Evolutionary conservation across 2,113 vertebrate species (phyloP).

Genomic region (Pluvianellus socialis): DNA sequence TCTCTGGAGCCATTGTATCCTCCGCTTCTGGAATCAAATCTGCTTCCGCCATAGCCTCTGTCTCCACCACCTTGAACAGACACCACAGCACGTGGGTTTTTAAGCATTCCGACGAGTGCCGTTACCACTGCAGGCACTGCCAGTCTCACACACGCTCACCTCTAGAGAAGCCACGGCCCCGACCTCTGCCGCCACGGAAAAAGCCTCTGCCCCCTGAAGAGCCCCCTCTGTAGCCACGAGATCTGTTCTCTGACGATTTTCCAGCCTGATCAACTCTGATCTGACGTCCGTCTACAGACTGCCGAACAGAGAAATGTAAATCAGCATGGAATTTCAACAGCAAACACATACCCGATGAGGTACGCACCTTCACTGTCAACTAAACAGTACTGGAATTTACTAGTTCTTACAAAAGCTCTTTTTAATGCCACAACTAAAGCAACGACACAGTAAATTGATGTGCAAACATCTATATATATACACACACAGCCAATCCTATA

Average conservation of each 20-base stretch:
- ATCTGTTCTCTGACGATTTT: slow-evolving; percentile 83
- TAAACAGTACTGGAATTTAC: rapidly evolving
- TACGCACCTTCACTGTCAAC: rapidly evolving
- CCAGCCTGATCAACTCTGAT: slow-evolving; percentile 97
- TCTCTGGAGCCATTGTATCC: slow-evolving; percentile 81
- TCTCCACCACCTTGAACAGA: slow-evolving; percentile 72
- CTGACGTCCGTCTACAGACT: slow-evolving; percentile 91
- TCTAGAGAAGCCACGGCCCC: slow-evolving; percentile 83
- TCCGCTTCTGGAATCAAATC: slow-evolving; percentile 82
- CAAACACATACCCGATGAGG: rapidly evolving
- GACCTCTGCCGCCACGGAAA: slow-evolving; percentile 83
- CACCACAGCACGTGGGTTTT: rapidly evolving
- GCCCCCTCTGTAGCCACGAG: slow-evolving; percentile 81
- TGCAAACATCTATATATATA: too few species aligned
- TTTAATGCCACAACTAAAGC: not conserved
- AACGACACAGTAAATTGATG: rapidly evolving
- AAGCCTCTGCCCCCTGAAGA: slow-evolving; percentile 80
- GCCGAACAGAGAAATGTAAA: not conserved
- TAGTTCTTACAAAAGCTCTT: rapidly evolving
- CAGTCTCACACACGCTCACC: not conserved
- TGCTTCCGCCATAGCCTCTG: slow-evolving; percentile 82
- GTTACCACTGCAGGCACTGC: rapidly evolving
- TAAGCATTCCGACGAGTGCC: rapidly evolving
- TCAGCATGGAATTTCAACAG: rapidly evolving
- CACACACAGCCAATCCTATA: rapidly evolving